A percentile compares a stretch with the other conserved stretches of the same genome.
Conservation (phyloP, 2,888 invertebrate species). For the Chironomus tentans region DNA sequence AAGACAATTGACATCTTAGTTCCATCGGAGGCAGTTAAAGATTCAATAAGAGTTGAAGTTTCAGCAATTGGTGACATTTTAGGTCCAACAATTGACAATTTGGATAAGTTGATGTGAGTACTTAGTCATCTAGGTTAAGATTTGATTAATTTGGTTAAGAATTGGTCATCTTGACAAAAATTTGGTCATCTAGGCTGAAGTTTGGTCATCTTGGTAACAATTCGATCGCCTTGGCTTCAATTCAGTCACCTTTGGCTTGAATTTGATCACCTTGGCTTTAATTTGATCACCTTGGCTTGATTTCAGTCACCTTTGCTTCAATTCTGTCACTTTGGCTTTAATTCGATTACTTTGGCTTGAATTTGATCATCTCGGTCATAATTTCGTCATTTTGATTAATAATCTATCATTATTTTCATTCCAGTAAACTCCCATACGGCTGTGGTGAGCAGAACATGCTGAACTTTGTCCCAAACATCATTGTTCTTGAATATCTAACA, state of each 20-base stretch:
- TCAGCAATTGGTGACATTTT: slow-evolving; percentile 65
- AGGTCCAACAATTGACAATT: slow-evolving; percentile 67
- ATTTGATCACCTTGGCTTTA: no score
- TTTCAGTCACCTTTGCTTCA: no score
- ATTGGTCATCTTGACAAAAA: background rate
- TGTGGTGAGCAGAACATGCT: slow-evolving; percentile 93
- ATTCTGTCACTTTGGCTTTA: no score
- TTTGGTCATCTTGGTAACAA: no score
- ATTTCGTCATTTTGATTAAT: no score
- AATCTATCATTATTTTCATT: no score
- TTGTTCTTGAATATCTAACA: slow-evolving; percentile 76
- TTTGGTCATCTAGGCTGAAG: background rate
- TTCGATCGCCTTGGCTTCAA: background rate
- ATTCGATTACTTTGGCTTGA: no score
- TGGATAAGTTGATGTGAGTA: slow-evolving; percentile 62
- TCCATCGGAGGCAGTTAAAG: slow-evolving; percentile 61
- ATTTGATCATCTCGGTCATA: no score
- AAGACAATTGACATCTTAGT: slow-evolving; percentile 62
- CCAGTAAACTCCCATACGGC: slow-evolving; percentile 56
- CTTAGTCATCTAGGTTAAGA: background rate
- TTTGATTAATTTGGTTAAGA: background rate
- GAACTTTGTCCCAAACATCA: slow-evolving; percentile 82
- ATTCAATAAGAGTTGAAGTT: slow-evolving; percentile 62
- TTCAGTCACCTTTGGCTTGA: no score
- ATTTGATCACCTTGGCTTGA: no score